Conservation (phyloP, 2,797 vertebrate genomes). For the Lophotriccus pileatus region DNA sequence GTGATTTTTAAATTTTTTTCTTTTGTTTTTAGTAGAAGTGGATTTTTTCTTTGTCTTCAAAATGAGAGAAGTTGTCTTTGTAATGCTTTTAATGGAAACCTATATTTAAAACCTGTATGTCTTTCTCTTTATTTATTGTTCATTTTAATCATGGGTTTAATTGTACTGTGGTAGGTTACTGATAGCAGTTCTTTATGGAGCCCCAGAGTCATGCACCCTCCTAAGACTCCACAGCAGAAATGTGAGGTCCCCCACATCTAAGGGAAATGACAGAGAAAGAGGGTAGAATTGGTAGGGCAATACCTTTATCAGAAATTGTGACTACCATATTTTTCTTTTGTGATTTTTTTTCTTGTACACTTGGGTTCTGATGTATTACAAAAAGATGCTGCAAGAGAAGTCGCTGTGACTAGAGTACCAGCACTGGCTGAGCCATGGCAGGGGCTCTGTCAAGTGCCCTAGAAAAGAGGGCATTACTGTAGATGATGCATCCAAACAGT, state of each 20-base stretch:
- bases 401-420: background rate
- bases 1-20: background rate
- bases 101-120: slow-evolving; percentile 51
- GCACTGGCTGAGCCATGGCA: fast-evolving
- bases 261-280: background rate
- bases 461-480: background rate
- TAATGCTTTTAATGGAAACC: slow-evolving; percentile 63
- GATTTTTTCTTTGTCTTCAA: slow-evolving; percentile 44
- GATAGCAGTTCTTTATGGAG: background rate
- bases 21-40: slow-evolving; percentile 31
- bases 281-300: background rate
- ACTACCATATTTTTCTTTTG: background rate
- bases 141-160: background rate
- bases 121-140: slow-evolving; percentile 61
- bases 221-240: background rate
- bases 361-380: background rate
- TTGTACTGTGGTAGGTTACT: background rate
- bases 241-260: background rate
- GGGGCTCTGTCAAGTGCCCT: background rate
- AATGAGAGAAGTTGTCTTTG: slow-evolving; percentile 62
- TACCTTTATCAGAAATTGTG: background rate
- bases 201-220: background rate
- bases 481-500: background rate
- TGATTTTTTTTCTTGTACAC: fast-evolving
- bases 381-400: background rate